Evolutionary conservation across 2,113 vertebrate species (phyloP).

Genomic region (Chelonoidis abingdonii): DNA sequence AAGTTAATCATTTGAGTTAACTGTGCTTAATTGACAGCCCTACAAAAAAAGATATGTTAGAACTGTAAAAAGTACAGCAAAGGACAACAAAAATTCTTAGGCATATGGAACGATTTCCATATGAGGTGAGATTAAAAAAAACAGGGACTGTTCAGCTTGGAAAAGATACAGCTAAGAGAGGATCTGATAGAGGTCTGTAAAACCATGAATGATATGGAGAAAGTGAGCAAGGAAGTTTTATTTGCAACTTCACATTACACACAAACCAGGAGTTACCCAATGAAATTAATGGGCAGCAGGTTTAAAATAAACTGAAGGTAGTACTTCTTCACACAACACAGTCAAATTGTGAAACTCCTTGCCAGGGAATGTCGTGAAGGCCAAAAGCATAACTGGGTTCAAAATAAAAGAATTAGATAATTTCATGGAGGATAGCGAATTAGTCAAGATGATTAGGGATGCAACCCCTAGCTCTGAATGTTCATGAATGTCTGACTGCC

Average conservation of each 20-base stretch:
- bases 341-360: neutral
- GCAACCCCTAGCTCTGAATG: neutral
- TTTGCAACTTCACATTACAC: neutral
- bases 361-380: neutral
- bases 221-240: neutral
- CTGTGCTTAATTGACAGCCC: too few relatives aligned
- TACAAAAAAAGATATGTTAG: neutral
- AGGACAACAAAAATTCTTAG: neutral
- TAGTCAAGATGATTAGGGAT: neutral
- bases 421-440: too few relatives aligned
- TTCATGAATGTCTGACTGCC: neutral
- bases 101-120: too few relatives aligned
- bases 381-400: neutral
- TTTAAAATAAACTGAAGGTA: neutral
- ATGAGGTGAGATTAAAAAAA: too few relatives aligned
- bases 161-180: neutral
- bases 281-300: neutral
- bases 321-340: neutral
- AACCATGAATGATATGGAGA: neutral
- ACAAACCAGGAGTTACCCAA: neutral
- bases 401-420: too few relatives aligned
- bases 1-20: too few relatives aligned
- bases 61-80: neutral
- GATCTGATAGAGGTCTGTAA: neutral
- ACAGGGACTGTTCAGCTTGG: neutral